Conservation (phyloP, 2,888 invertebrate genomes). For the Osmoderma eremita region DNA sequence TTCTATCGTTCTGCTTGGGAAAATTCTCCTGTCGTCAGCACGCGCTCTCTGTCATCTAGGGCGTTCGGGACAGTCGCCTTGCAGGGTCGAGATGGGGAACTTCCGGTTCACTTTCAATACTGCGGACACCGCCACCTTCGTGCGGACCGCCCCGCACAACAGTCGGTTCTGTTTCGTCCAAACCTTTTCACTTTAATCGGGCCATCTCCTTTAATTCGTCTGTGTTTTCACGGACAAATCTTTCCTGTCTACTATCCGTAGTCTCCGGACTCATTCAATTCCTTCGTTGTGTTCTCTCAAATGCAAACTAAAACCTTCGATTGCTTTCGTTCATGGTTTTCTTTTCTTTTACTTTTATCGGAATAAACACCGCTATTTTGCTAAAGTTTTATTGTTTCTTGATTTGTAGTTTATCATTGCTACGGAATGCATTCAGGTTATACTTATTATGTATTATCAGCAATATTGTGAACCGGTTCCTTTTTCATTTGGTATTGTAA, state of each 20-base stretch:
- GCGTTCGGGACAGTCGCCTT: conserved; percentile 50
- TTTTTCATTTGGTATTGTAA: too few species aligned
- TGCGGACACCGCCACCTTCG: conserved; percentile 36
- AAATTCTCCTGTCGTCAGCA: too few species aligned
- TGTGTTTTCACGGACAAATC: conserved; percentile 33
- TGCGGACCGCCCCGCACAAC: conserved; percentile 1
- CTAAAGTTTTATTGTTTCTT: too few species aligned
- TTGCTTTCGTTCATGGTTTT: background rate
- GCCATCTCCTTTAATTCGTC: conserved; percentile 43
- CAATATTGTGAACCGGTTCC: too few species aligned
- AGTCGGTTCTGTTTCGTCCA: conserved; percentile 38
- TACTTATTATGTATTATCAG: too few species aligned
- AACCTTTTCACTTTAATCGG: conserved; percentile 44
- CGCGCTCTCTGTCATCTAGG: conserved; percentile 51
- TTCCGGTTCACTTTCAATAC: conserved; percentile 50
- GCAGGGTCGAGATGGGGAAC: conserved; percentile 49
- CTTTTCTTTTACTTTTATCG: conserved; percentile 4
- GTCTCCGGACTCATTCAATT: background rate
- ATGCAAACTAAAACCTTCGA: conserved; percentile 11
- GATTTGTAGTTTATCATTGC: too few species aligned
- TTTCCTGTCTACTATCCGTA: background rate
- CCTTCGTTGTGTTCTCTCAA: background rate
- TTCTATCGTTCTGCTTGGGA: too few species aligned
- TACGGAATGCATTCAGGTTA: too few species aligned
- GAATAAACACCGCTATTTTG: too few species aligned